Evolutionary conservation across 2,888 invertebrate species (phyloP), one percentile per base, ranked within the genome.

Genomic region (Tortricodes alternella): DNA sequence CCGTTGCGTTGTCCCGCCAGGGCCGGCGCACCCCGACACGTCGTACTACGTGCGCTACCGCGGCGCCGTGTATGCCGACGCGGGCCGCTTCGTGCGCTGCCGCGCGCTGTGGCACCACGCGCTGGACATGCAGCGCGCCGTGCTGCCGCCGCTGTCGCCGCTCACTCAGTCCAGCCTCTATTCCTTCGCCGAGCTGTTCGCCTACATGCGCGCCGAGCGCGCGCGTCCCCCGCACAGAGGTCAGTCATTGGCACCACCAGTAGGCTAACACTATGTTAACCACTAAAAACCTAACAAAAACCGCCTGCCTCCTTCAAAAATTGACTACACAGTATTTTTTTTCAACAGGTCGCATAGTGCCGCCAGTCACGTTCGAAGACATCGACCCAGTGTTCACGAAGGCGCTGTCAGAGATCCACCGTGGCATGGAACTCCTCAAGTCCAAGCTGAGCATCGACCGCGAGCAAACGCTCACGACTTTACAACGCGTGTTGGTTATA

Each of bases 101-200:
- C 97, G 98, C 63, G 95, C 96, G 72, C 92, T 99, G 62, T 99
- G 99, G 99, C 97, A 97, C 85, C 98, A 99, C 89, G 98, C 98
- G 21, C 92, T 99, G 29, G 97, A 98, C 79, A 98, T 98, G 96
- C 98, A 98, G 84, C 97, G 98, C 79, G 94, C 94, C 62, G 97
- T 97, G 89, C 92, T 98, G 65, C 97, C 98, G 68, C 96, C 98
- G 15, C 93, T 99, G 46, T 97, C 97, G 79, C 96, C 97, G 19
- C 96, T 98, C 94, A 98, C 98, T 8, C 98, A 98, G 82, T 97
- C 97, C 78, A 97, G 97, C 62, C 92, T 99, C 61, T 94, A 97
- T 77, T 97, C 97, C 68, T 99, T 99, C 85, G 97, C 98, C 2
- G 99, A 99, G 85, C 93, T 99, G 24, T 97, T 97, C 84, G 95